Evolutionary conservation across 1,140 invertebrate species (phyloP).

Genomic region (Monomorium pharaonis): DNA sequence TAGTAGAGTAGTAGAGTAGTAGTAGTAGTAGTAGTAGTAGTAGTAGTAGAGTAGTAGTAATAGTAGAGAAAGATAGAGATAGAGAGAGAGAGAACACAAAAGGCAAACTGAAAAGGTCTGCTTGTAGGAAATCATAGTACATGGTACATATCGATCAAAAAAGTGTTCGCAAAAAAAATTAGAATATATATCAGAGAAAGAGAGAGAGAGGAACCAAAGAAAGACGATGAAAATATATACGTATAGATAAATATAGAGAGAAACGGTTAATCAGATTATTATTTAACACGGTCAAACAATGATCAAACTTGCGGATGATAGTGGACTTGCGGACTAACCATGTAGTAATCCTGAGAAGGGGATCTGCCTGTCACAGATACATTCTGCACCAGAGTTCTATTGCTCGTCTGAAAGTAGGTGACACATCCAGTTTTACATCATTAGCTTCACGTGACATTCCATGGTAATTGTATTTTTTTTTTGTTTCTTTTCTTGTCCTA

Average conservation of each 20-base stretch:
- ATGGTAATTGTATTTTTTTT: conserved; percentile 45
- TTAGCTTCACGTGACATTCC: conserved; percentile 71
- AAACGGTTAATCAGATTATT: conserved; percentile 77
- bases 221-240: conserved; percentile 50
- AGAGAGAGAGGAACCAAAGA: conserved; percentile 23
- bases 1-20: no score
- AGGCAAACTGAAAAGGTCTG: conserved; percentile 59
- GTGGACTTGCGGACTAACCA: conserved; percentile 85
- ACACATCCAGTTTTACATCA: conserved; percentile 84
- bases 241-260: conserved; percentile 57
- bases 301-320: conserved; percentile 81
- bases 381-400: conserved; percentile 86
- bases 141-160: conserved; percentile 48
- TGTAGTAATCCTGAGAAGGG: conserved; percentile 86
- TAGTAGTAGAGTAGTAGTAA: conserved; percentile 5
- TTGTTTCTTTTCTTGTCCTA: conserved; percentile 39
- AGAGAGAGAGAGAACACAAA: conserved; percentile 55
- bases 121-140: conserved; percentile 54
- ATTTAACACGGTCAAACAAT: conserved; percentile 86
- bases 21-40: neutral
- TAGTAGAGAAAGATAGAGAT: conserved; percentile 22
- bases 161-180: conserved; percentile 56
- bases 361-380: conserved; percentile 86
- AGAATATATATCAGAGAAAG: no score
- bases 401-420: conserved; percentile 86